These are phyloP conservation scores for Polyploca ridens DNA, from an alignment of 2,888 invertebrate genomes.

Conservation along the genomic window DNA sequence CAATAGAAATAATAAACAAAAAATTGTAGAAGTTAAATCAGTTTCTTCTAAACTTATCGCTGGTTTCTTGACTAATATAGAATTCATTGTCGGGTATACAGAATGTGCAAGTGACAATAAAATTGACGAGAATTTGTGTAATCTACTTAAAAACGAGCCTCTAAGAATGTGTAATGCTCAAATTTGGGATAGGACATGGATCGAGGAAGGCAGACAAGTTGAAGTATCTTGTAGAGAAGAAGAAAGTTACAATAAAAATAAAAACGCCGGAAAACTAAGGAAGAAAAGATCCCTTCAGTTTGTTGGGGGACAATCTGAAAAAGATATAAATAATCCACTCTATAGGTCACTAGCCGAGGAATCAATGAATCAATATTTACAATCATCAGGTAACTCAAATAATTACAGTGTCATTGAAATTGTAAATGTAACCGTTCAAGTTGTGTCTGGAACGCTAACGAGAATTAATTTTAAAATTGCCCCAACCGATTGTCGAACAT, in stretches of 20 bases:
- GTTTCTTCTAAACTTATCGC: constrained; percentile 80
- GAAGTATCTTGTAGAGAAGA: constrained; percentile 58
- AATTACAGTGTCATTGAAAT: constrained; percentile 53
- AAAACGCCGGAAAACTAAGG: constrained; percentile 22
- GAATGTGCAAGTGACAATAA: constrained; percentile 72
- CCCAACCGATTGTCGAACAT: constrained; percentile 64
- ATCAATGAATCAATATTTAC: constrained; percentile 40
- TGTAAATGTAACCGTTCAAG: constrained; percentile 62
- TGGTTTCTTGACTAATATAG: constrained; percentile 83
- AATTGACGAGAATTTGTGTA: constrained; percentile 48
- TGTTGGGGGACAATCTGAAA: constrained; percentile 25
- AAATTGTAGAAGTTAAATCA: constrained; percentile 67
- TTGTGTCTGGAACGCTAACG: constrained; percentile 76
- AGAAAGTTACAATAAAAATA: constrained; percentile 19
- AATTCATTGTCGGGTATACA: constrained; percentile 83
- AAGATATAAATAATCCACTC: constrained; percentile 35
- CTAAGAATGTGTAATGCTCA: constrained; percentile 58
- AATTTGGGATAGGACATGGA: constrained; percentile 85
- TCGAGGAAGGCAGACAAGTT: constrained; percentile 71
- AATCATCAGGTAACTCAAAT: constrained; percentile 33
- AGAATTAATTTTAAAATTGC: constrained; percentile 82
- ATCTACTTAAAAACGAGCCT: constrained; percentile 53
- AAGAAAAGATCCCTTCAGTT: constrained; percentile 34
- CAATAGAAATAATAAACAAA: constrained; percentile 58
- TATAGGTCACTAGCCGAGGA: constrained; percentile 45